Conservation (phyloP, 2,113 vertebrate genomes). For the Odontophorus gujanensis region DNA sequence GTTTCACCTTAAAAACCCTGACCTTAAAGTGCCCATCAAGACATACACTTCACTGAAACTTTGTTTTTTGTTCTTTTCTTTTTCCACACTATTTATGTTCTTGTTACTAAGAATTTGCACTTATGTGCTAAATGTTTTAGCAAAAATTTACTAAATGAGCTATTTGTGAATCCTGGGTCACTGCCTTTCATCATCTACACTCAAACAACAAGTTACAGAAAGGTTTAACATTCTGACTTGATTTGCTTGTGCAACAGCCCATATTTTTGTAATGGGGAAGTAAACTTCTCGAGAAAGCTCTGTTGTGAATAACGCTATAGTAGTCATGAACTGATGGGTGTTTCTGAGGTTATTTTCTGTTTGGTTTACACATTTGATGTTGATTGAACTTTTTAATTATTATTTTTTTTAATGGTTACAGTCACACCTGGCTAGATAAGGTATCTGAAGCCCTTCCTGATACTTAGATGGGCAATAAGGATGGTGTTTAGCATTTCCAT, state of each 20-base stretch:
- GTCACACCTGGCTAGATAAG: background rate
- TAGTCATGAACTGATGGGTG: background rate
- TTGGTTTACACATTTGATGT: background rate
- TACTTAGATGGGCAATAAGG: background rate
- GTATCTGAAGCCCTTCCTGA: background rate
- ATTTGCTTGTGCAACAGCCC: background rate
- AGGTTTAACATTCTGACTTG: background rate
- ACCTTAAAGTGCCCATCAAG: background rate
- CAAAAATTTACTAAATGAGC: background rate
- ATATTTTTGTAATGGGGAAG: background rate
- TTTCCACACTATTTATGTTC: background rate
- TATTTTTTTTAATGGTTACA: background rate
- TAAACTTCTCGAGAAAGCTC: background rate
- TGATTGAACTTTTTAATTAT: background rate
- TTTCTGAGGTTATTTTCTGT: background rate
- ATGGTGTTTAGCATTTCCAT: background rate
- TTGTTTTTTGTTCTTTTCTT: background rate
- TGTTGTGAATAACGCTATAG: background rate
- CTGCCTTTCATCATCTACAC: background rate
- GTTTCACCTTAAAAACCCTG: background rate
- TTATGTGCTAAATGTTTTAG: background rate
- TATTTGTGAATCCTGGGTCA: accelerated
- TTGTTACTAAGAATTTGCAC: background rate
- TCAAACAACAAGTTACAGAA: accelerated
- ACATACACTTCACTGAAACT: background rate